phyloP scores from a whole-genome alignment of 2,113 vertebrate species.

The Oncorhynchus kisutch region DNA sequence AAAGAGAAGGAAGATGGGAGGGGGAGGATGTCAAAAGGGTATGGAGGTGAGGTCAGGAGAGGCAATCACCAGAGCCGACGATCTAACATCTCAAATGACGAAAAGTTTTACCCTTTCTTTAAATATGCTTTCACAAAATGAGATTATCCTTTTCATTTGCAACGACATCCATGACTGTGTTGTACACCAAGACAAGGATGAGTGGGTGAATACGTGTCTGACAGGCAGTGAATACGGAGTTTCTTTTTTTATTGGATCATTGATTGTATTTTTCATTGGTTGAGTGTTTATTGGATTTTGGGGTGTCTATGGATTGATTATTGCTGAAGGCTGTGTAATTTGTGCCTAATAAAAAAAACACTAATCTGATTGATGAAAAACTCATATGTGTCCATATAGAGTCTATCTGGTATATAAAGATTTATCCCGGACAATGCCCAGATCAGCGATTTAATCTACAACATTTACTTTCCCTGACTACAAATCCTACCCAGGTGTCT shows the following conservation, averaged over 20 bases:
- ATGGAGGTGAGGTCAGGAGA: neutral
- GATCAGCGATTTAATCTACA: neutral
- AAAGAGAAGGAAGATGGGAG: neutral
- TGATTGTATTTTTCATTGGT: neutral
- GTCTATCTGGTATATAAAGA: neutral
- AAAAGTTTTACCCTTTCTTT: too few species aligned
- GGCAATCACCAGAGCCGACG: neutral
- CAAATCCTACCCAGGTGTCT: slow-evolving; percentile 12
- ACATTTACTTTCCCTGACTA: neutral
- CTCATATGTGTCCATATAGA: neutral
- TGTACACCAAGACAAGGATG: too few species aligned
- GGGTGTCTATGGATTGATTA: neutral
- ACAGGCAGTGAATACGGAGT: neutral
- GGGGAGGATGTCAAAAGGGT: neutral
- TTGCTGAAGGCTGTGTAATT: neutral
- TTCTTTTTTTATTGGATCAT: neutral
- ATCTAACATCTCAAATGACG: too few species aligned
- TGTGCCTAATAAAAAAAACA: neutral
- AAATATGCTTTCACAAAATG: too few species aligned
- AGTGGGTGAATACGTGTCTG: neutral
- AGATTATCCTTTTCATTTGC: too few species aligned
- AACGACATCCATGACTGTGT: too few species aligned
- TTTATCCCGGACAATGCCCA: neutral
- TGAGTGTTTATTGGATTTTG: neutral
- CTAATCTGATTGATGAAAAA: neutral